phyloP scores from a whole-genome alignment of 2,113 vertebrate genomes.

The Coturnix japonica region DNA sequence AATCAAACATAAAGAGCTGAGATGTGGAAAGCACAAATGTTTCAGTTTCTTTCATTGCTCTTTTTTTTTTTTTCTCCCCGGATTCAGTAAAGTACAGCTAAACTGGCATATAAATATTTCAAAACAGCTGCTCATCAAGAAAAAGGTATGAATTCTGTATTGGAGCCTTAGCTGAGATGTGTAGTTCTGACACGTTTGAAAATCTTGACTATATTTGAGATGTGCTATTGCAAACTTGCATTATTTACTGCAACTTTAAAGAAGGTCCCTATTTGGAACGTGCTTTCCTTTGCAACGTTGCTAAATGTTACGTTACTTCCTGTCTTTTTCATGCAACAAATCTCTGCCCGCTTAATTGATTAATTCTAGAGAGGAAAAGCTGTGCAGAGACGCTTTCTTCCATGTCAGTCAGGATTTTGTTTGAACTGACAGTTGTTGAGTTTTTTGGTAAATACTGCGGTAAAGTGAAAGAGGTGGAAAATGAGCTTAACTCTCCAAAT shows the following conservation, averaged over 20 bases:
- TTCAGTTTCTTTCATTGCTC: neutral
- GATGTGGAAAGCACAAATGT: neutral
- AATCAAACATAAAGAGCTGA: neutral
- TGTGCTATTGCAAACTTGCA: conserved; percentile 6
- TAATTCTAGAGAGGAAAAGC: conserved; percentile 49
- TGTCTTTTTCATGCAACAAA: conserved; percentile 27
- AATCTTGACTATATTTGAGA: conserved; percentile 6
- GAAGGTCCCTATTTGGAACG: conserved; percentile 15
- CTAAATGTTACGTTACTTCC: conserved; percentile 32
- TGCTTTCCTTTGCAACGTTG: neutral
- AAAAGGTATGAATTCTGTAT: neutral
- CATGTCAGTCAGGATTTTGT: conserved; percentile 16
- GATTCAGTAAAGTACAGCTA: neutral
- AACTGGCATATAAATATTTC: conserved; percentile 31
- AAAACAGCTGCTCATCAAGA: conserved; percentile 10
- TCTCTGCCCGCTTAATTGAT: conserved; percentile 58
- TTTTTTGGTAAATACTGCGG: conserved; percentile 45
- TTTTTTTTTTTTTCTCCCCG: neutral
- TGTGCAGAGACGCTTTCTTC: conserved; percentile 22
- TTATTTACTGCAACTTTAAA: conserved; percentile 44
- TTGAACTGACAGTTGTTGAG: conserved; percentile 48
- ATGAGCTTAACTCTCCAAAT: conserved; percentile 8
- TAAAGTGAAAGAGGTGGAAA: conserved; percentile 12
- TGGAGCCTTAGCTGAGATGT: conserved; percentile 8
- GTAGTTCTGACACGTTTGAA: conserved; percentile 9